A percentile compares a stretch with the other conserved stretches of the same genome.
phyloP scores from a whole-genome alignment of 1,140 invertebrate genomes.

The Penaeus japonicus region DNA sequence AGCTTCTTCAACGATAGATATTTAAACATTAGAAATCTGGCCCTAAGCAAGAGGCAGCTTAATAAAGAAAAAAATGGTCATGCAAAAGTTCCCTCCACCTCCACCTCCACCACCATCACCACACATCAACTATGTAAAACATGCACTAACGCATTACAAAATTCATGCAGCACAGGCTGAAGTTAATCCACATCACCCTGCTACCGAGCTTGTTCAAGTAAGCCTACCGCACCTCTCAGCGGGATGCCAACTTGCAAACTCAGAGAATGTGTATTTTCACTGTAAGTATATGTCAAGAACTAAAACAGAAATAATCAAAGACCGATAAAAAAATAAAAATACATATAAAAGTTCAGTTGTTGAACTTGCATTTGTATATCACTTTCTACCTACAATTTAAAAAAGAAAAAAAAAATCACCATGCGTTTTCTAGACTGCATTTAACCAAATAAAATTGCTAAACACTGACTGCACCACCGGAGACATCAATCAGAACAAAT shows the following conservation, averaged over 20 bases:
- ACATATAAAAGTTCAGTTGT: too few species aligned
- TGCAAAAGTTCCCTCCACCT: constrained; percentile 21
- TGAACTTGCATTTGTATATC: not conserved
- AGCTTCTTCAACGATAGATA: too few species aligned
- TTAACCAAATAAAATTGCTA: constrained; percentile 21
- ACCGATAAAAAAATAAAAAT: not conserved
- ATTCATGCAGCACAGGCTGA: constrained; percentile 44
- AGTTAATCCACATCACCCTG: constrained; percentile 24
- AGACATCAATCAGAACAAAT: constrained; percentile 31
- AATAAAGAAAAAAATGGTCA: constrained; percentile 7
- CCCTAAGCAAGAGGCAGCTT: constrained; percentile 34
- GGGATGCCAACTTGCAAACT: constrained; percentile 3
- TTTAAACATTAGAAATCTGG: not conserved
- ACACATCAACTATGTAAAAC: constrained; percentile 2
- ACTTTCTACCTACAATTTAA: constrained; percentile 29
- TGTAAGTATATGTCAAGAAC: not conserved
- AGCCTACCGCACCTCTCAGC: constrained; percentile 13
- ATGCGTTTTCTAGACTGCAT: constrained; percentile 32
- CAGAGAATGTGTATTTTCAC: not conserved
- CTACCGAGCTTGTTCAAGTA: constrained; percentile 26
- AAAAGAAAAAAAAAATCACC: constrained; percentile 17
- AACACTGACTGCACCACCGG: constrained; percentile 28
- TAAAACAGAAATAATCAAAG: not conserved
- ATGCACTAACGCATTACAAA: constrained; percentile 37
- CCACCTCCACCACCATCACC: constrained; percentile 40